A percentile compares a stretch with the other conserved stretches of the same genome.
Evolutionary conservation across 1,140 invertebrate genomes (phyloP).

Genomic region (Charaxes varanes): DNA sequence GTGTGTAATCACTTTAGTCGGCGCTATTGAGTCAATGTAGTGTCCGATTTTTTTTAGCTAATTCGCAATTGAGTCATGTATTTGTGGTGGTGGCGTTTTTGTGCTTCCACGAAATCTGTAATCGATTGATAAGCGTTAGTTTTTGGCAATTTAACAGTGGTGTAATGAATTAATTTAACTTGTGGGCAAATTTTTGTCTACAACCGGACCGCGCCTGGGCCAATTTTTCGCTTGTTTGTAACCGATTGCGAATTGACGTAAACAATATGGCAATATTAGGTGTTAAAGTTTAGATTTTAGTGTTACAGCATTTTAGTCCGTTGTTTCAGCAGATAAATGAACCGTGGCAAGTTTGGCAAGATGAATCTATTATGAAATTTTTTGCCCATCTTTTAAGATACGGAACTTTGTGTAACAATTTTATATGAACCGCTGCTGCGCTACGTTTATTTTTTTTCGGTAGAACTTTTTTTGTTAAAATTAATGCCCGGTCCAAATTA

Average conservation of each 20-base stretch:
- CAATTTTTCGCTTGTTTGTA: conserved; percentile 18
- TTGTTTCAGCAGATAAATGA: conserved; percentile 12
- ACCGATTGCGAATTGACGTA: conserved; percentile 12
- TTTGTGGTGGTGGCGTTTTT: conserved; percentile 48
- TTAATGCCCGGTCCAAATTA: too few species aligned
- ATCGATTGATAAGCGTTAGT: conserved; percentile 53
- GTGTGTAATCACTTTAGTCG: conserved; percentile 67
- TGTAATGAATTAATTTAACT: conserved; percentile 37
- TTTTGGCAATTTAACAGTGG: conserved; percentile 36
- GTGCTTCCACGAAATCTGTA: conserved; percentile 52
- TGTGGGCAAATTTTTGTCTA: conserved; percentile 25
- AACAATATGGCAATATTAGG: conserved; percentile 11
- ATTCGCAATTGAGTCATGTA: conserved; percentile 68
- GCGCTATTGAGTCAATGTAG: conserved; percentile 63
- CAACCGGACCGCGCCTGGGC: not conserved
- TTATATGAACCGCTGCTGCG: too few species aligned
- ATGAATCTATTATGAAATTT: too few species aligned
- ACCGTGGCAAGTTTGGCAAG: conserved; percentile 6
- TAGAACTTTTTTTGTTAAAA: too few species aligned
- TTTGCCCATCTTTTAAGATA: too few species aligned
- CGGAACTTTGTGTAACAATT: too few species aligned
- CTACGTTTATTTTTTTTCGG: too few species aligned
- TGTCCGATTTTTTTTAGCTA: conserved; percentile 66
- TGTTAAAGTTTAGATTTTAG: conserved; percentile 1
- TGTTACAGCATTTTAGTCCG: conserved; percentile 10